Percentiles rank a stretch among this genome's conserved stretches.
phyloP scores from a whole-genome alignment of 1,140 invertebrate species.

The Orussus abietinus region DNA sequence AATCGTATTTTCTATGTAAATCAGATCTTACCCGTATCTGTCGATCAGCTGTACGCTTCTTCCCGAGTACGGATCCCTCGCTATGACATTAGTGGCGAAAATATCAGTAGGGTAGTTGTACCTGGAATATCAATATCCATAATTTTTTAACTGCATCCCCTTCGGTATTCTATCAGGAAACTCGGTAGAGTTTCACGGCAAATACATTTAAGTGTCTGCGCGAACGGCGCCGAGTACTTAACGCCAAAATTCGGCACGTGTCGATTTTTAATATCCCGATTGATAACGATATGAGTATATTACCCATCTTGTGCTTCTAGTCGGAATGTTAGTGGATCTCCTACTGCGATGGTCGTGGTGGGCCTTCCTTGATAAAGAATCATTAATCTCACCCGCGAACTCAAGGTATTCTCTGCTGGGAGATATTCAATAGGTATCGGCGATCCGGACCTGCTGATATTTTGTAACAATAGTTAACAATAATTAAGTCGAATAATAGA shows the following conservation, averaged over 20 bases:
- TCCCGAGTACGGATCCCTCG: slow-evolving; percentile 87
- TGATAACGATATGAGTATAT: slow-evolving; percentile 11
- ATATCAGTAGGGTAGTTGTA: slow-evolving; percentile 86
- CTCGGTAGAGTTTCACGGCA: too few species aligned
- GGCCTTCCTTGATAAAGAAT: slow-evolving; percentile 86
- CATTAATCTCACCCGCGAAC: slow-evolving; percentile 78
- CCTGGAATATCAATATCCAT: slow-evolving; percentile 19
- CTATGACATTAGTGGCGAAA: slow-evolving; percentile 91
- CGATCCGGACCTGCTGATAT: slow-evolving; percentile 70
- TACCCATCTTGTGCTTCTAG: slow-evolving; percentile 81
- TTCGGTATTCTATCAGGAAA: not conserved
- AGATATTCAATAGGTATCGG: slow-evolving; percentile 88
- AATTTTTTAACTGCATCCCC: not conserved
- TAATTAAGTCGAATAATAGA: slow-evolving; percentile 4
- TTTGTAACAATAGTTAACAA: slow-evolving; percentile 1
- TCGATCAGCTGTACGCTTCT: slow-evolving; percentile 86
- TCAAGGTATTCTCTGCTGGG: slow-evolving; percentile 84
- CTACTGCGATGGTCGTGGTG: slow-evolving; percentile 91
- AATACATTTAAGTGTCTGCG: too few species aligned
- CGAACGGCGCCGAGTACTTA: too few species aligned
- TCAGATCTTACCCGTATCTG: slow-evolving; percentile 77
- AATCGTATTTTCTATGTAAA: too few species aligned
- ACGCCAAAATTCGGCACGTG: too few species aligned
- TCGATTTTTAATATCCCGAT: too few species aligned
- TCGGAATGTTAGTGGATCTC: slow-evolving; percentile 85